Evolutionary conservation across 2,797 vertebrate species (phyloP).

Genomic region (Synaphobranchus kaupii): DNA sequence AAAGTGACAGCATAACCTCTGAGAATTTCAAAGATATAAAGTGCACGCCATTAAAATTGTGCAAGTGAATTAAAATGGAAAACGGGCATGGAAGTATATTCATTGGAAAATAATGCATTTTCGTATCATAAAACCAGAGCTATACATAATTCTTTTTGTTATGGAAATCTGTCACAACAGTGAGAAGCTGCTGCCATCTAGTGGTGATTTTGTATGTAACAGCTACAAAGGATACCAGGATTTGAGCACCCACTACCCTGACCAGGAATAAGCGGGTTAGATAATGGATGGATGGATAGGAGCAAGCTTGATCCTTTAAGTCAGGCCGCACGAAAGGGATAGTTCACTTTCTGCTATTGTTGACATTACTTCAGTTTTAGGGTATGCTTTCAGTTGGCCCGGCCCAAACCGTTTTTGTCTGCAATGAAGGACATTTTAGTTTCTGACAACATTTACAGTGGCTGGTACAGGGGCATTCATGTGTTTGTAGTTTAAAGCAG

Average conservation of each 20-base stretch:
- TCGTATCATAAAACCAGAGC: slow-evolving; percentile 5
- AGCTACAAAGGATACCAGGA: background rate
- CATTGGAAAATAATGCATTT: slow-evolving; percentile 15
- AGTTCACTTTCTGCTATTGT: background rate
- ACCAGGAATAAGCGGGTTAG: no score
- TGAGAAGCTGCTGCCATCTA: slow-evolving; percentile 35
- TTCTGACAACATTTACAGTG: no score
- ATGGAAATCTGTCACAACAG: background rate
- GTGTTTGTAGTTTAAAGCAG: no score
- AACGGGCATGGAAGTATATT: slow-evolving; percentile 3
- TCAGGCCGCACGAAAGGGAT: background rate
- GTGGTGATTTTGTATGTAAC: slow-evolving; percentile 11
- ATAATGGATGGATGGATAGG: background rate
- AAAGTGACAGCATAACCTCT: background rate
- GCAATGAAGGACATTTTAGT: no score
- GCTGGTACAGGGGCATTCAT: no score
- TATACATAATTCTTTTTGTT: background rate
- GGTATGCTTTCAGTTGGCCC: background rate
- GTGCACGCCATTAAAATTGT: background rate
- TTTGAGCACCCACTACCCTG: no score
- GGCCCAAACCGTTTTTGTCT: background rate
- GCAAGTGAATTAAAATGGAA: slow-evolving; percentile 4
- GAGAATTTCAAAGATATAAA: background rate
- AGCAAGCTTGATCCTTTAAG: background rate
- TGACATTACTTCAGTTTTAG: background rate